These are phyloP conservation scores for Zosterops japonicus DNA, from an alignment of 2,113 vertebrate genomes.

Conservation along the genomic window DNA sequence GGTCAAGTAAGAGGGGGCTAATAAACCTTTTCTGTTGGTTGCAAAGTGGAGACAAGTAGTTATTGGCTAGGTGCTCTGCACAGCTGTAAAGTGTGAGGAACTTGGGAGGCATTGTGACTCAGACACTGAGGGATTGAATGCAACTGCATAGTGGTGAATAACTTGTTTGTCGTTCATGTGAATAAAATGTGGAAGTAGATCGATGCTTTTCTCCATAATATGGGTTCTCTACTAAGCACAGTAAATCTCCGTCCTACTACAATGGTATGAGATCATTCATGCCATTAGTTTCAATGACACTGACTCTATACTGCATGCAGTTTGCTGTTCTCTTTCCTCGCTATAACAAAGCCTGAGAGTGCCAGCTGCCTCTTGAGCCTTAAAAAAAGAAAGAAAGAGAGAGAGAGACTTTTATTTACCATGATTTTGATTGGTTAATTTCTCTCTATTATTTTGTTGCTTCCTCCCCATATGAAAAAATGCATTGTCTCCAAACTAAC, in stretches of 20 bases:
- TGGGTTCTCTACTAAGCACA: constrained; percentile 68
- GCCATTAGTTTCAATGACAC: constrained; percentile 72
- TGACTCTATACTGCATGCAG: constrained; percentile 70
- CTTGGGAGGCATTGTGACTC: constrained; percentile 61
- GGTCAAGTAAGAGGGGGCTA: constrained; percentile 32
- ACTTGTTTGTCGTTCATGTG: constrained; percentile 67
- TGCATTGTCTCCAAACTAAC: constrained; percentile 6
- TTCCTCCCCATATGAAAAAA: constrained; percentile 63
- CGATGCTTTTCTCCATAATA: constrained; percentile 71
- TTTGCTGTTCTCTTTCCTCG: constrained; percentile 68
- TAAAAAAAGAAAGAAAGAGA: constrained; percentile 58
- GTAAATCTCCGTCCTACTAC: constrained; percentile 69
- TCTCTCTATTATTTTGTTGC: constrained; percentile 57
- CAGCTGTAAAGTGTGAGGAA: constrained; percentile 62
- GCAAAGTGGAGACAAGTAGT: constrained; percentile 43
- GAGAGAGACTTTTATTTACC: constrained; percentile 67
- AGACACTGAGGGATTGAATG: constrained; percentile 59
- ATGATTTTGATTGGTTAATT: constrained; percentile 62
- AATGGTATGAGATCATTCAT: constrained; percentile 70
- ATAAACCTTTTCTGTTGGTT: constrained; percentile 46
- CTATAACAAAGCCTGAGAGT: constrained; percentile 66
- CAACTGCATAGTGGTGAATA: constrained; percentile 56
- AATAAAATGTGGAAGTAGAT: constrained; percentile 73
- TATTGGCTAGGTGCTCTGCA: constrained; percentile 66
- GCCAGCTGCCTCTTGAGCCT: constrained; percentile 70